Conservation (phyloP, 2,888 invertebrate species). For the Aleiodes leptofemur region DNA sequence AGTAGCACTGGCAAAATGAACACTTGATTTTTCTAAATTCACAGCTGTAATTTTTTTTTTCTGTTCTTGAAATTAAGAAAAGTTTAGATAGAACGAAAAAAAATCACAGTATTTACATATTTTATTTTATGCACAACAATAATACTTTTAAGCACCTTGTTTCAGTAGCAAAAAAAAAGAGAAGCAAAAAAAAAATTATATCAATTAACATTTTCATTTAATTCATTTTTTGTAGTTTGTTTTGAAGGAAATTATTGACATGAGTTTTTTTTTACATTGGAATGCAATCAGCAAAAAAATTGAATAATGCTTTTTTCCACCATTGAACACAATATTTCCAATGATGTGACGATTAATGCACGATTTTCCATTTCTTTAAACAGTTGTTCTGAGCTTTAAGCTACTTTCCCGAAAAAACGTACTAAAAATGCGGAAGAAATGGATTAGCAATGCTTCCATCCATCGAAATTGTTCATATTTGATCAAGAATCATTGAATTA, state of each 20-base stretch:
- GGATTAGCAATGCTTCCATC: background rate
- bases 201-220: too few species aligned
- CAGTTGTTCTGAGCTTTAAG: background rate
- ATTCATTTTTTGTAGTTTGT: background rate
- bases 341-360: background rate
- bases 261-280: conserved; percentile 25
- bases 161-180: conserved; percentile 12
- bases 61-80: too few species aligned
- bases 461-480: conserved; percentile 1
- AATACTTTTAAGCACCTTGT: conserved; percentile 31
- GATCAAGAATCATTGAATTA: background rate
- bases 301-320: background rate
- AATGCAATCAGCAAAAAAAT: conserved; percentile 27
- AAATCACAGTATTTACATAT: background rate
- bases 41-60: too few species aligned
- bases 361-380: background rate
- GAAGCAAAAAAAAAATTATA: too few species aligned
- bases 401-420: background rate
- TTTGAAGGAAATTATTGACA: conserved; percentile 1
- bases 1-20: too few species aligned
- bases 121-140: conserved; percentile 15
- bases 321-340: background rate
- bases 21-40: too few species aligned
- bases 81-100: too few species aligned
- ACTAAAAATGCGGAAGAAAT: background rate